Percentiles rank a stretch among this genome's conserved stretches.
Conservation (phyloP, 2,113 vertebrate genomes). For the Campylomormyrus tamandua region DNA sequence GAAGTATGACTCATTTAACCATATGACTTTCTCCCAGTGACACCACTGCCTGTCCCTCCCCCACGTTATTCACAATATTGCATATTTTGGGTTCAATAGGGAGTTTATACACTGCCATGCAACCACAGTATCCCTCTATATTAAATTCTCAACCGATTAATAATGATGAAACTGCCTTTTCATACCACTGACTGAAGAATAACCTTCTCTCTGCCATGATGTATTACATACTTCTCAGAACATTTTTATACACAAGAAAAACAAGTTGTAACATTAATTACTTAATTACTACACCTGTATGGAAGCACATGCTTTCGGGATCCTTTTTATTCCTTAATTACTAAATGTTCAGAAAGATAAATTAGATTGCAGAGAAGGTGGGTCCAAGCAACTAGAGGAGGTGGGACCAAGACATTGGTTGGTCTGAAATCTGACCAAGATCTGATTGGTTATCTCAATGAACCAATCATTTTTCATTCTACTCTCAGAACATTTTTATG, state of each 20-base stretch:
- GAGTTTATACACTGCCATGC: background rate
- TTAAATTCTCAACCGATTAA: background rate
- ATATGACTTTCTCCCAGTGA: background rate
- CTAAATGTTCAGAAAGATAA: background rate
- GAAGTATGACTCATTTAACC: conserved; percentile 1
- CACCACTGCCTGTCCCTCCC: background rate
- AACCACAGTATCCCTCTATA: background rate
- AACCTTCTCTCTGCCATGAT: background rate
- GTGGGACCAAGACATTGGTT: background rate
- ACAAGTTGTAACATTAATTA: background rate
- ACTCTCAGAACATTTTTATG: background rate
- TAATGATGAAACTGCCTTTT: background rate
- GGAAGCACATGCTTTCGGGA: background rate
- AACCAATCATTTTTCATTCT: background rate
- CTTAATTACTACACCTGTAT: background rate
- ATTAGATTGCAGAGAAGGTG: background rate
- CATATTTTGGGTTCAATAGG: background rate
- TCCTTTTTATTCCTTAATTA: background rate
- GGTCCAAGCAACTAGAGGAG: too few relatives aligned
- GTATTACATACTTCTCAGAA: background rate
- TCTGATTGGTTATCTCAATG: background rate
- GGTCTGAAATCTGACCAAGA: background rate
- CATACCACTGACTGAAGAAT: background rate
- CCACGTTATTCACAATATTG: background rate
- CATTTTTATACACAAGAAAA: background rate